Percentiles rank a stretch among this genome's conserved stretches.
phyloP scores from a whole-genome alignment of 2,797 vertebrate species.

The Acanthis flammea region DNA sequence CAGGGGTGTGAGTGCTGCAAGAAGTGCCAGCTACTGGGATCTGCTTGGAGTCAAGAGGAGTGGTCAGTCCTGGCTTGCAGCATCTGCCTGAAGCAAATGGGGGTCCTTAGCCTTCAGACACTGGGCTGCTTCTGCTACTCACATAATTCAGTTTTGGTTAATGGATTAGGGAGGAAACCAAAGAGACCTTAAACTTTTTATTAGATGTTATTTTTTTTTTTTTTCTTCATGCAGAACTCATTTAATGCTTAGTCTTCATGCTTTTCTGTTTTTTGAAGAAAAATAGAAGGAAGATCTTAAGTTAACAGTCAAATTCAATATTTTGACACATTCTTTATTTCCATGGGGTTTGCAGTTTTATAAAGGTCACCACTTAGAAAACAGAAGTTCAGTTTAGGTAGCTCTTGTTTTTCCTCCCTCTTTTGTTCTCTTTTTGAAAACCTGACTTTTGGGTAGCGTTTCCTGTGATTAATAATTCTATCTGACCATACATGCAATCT shows the following conservation, averaged over 20 bases:
- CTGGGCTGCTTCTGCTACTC: background rate
- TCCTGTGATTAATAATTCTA: background rate
- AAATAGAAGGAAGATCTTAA: background rate
- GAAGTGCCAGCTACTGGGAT: background rate
- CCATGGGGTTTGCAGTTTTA: background rate
- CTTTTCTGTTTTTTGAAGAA: background rate
- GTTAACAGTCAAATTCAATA: background rate
- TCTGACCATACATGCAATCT: background rate
- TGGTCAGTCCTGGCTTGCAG: too few species aligned
- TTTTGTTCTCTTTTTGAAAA: background rate
- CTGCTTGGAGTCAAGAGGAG: background rate
- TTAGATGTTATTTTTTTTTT: background rate
- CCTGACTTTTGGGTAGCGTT: background rate
- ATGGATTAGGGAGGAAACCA: background rate
- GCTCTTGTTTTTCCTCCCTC: fast-evolving
- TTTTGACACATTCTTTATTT: background rate
- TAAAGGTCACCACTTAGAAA: background rate
- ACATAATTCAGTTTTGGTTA: background rate
- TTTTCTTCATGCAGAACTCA: background rate
- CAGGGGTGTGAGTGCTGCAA: background rate
- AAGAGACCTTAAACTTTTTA: background rate
- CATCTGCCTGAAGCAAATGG: background rate
- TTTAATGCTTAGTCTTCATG: background rate
- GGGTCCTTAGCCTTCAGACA: background rate
- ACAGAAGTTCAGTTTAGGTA: background rate